These are phyloP conservation scores for Lysandra coridon DNA, from an alignment of 2,888 invertebrate species.

Conservation along the genomic window DNA sequence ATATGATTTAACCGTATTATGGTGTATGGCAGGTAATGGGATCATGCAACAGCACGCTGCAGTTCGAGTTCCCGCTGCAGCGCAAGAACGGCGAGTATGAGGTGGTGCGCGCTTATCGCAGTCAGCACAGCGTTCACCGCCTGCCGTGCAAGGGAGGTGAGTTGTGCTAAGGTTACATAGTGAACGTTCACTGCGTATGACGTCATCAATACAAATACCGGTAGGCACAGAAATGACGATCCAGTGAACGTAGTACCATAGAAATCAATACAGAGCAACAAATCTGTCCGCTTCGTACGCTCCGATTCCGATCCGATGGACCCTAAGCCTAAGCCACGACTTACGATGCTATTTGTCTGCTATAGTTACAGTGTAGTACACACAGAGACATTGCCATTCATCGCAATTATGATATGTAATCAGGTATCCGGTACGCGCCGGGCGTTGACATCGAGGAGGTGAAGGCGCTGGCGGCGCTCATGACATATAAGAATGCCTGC, in stretches of 20 bases:
- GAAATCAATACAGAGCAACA: too few relatives aligned
- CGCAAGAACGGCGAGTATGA: slow-evolving; percentile 86
- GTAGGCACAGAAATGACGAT: too few relatives aligned
- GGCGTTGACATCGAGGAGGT: slow-evolving; percentile 87
- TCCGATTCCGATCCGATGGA: too few relatives aligned
- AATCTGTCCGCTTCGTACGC: too few relatives aligned
- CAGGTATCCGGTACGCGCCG: slow-evolving; percentile 85
- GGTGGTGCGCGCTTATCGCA: slow-evolving; percentile 85
- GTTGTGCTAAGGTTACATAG: slow-evolving; percentile 10
- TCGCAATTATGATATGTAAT: too few relatives aligned
- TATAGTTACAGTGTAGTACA: too few relatives aligned
- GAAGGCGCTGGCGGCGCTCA: slow-evolving; percentile 89
- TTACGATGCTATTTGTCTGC: too few relatives aligned
- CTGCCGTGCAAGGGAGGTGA: slow-evolving; percentile 85
- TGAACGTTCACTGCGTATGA: too few relatives aligned
- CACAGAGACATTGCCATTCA: too few relatives aligned
- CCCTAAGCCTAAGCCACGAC: too few relatives aligned
- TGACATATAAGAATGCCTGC: slow-evolving; percentile 92
- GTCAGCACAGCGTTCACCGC: slow-evolving; percentile 88
- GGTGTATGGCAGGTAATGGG: slow-evolving; percentile 76
- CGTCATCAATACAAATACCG: too few relatives aligned
- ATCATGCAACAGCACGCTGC: slow-evolving; percentile 84
- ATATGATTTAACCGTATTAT: not conserved
- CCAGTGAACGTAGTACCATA: too few relatives aligned
- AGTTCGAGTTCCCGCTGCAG: slow-evolving; percentile 85